Conservation (phyloP, 2,113 vertebrate species). For the Siniperca chuatsi region DNA sequence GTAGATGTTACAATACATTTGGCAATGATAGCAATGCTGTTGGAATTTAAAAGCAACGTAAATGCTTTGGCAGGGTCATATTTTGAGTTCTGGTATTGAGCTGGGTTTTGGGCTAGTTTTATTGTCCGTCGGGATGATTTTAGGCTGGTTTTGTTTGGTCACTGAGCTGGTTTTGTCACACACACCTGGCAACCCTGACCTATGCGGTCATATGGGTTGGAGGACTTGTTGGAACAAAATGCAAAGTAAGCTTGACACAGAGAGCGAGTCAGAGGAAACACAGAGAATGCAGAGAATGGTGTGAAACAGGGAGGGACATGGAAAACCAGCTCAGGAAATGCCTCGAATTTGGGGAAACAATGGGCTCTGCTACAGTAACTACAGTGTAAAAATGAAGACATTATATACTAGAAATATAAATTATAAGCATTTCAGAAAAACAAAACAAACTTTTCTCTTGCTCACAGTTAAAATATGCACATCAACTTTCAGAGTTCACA, state of each 20-base stretch:
- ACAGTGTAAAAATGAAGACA: constrained; percentile 1
- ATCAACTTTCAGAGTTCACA: background rate
- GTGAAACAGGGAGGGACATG: constrained; percentile 42
- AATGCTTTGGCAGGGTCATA: too few species aligned
- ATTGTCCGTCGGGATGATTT: too few species aligned
- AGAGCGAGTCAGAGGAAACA: constrained; percentile 12
- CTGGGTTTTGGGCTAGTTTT: too few species aligned
- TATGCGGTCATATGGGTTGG: too few species aligned
- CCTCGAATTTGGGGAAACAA: constrained; percentile 58
- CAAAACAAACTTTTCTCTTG: background rate
- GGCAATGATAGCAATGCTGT: too few species aligned
- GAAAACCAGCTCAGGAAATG: constrained; percentile 68
- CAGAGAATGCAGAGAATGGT: background rate
- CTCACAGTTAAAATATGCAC: background rate
- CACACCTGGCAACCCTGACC: too few species aligned
- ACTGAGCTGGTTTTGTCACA: too few species aligned
- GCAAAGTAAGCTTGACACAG: background rate
- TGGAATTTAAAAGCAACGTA: too few species aligned
- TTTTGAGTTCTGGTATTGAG: too few species aligned
- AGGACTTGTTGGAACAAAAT: background rate
- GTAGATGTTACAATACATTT: too few species aligned
- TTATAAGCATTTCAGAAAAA: background rate
- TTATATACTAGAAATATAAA: background rate
- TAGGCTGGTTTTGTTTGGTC: too few species aligned
- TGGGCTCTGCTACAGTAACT: constrained; percentile 30